Base-by-base conservation (phyloP, 1,140 invertebrate genomes). In the Leptopilina boulardi region DNA sequence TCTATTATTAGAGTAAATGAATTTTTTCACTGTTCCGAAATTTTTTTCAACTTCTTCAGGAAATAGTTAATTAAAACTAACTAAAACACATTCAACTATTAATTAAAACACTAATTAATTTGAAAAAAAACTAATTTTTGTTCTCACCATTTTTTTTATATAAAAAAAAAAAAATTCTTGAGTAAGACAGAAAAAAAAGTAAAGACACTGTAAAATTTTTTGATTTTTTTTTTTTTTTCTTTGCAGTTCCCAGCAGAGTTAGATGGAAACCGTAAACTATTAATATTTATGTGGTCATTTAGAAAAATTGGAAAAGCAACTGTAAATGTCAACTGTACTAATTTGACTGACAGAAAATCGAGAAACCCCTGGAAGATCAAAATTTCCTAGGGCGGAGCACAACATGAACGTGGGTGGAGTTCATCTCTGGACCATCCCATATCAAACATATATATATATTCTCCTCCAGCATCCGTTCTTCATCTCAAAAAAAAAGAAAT, bases 301-400 rank as follows among this genome's bases (percentile, higher is more conserved):
- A 30, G 26, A n/a, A 15, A 34, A 66, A 15, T n/a, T 30, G 13
- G 13, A 30, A 66, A 66, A 30, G 59, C 18, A 70, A 71, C 66
- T 66, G 76, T 56, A 51, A 70, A 71, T 38, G 70, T 77, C 70
- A 76, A 76, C 76, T 74, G 74, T 54, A 72, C 21, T 75, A 70
- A 85, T 83, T 81, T 83, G 71, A 84, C 84, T 85, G 83, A 71
- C 23, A 26, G 77, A 74, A 76, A 78, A 66, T 75, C 47, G 54
- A 71, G 26, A 76, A 77, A 77, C 78, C 78, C 78, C 79, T 72
- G 79, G 76, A 77, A 79, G 83, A 85, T 79, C 77, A 84, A n/a
- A 86, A 80, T 85, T 85, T 78, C 73, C 78, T 82, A 85, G 81
- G 86, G 86, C 86, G 86, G 86, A 84, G 86, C 85, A 79, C 80